Evolutionary conservation across 2,113 vertebrate genomes (phyloP), one percentile per base, ranked within the genome.

Genomic region (Melanotaenia duboulayi): DNA sequence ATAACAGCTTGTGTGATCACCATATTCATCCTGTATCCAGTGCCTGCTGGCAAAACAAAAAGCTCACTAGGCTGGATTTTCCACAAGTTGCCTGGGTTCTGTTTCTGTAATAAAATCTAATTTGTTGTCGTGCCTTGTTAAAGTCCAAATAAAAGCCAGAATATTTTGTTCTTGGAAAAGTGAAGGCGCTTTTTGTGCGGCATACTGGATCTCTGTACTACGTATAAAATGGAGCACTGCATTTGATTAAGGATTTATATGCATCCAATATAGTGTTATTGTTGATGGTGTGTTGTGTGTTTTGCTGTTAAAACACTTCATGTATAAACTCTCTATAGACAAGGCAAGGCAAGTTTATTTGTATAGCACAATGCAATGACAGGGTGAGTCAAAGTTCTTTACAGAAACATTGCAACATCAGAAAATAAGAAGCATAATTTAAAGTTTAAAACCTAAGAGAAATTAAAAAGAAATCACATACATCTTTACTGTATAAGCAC

Each of bases 101-200:
- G 71, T 86, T 83, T 89, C 61, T 49, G 78, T 66, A 85, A 88
- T 88, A 89, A 81, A 90, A 87, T 48, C 62, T 82, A 80, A 87
- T 89, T 88, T 91, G 85, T 90, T 88, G 79, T 85, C 22, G 64
- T 79, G 71, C 69, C 89, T 87, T 76, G 78, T 91, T 89, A 87
- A 89, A 87, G 64, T 63, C 68, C 82, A 84, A 87, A 92, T 90
- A 85, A 91, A 91, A 87, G 20, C 32, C 65, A 46, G 70, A 77
- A 82, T 87, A 83, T 90, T 84, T 80, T 78, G 71, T 90, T 87
- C 79, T 80, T 73, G 71, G 85, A 74, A 71, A 82, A 82, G 75
- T 74, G 74, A 83, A 88, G 79, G 74, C 60, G 72, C 79, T 80
- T 51, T 12, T 24, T 71, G 63, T 65, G 60, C 54, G 51, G 73